Conservation (phyloP, 2,113 vertebrate species). For the Corynorhinus townsendii region DNA sequence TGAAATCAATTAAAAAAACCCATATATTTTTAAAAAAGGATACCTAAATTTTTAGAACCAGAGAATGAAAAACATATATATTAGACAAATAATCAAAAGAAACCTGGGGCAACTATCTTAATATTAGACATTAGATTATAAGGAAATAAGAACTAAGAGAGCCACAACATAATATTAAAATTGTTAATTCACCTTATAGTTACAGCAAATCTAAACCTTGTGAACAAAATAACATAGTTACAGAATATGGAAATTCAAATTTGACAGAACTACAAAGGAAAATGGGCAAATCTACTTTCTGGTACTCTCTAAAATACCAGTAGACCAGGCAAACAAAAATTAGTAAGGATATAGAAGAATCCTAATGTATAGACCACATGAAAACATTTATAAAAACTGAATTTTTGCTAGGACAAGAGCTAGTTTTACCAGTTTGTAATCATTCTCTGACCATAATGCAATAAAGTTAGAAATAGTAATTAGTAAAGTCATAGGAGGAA, state of each 20-base stretch:
- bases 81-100: background rate
- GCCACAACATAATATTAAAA: background rate
- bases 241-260: conserved; percentile 31
- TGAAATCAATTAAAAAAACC: too few species aligned
- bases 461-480: conserved; percentile 2
- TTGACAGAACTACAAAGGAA: background rate
- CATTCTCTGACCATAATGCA: background rate
- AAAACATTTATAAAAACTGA: conserved; percentile 12
- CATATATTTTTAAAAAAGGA: too few species aligned
- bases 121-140: background rate
- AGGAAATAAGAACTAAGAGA: background rate
- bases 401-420: background rate
- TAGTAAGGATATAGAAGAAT: background rate
- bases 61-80: background rate
- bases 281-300: background rate
- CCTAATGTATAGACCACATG: background rate
- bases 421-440: background rate
- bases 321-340: background rate
- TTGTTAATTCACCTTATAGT: background rate
- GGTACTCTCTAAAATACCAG: background rate
- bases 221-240: conserved; percentile 1
- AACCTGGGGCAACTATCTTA: background rate
- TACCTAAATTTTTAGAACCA: conserved; percentile 14
- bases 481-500: background rate
- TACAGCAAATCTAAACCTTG: background rate